Evolutionary conservation across 2,797 vertebrate species (phyloP).

Genomic region (Paramormyrops hopkinsi): DNA sequence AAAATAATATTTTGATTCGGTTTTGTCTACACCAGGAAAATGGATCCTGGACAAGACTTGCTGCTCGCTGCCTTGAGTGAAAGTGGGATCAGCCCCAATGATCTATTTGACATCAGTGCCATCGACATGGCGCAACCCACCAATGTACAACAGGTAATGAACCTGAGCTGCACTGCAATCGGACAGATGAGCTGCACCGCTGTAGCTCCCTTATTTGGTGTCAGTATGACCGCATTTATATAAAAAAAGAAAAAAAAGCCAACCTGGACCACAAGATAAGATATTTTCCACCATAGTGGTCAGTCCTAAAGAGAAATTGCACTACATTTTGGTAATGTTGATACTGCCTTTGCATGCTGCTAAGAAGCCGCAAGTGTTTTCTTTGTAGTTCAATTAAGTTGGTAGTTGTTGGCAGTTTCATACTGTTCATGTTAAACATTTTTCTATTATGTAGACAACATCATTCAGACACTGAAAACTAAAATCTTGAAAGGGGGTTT

Average conservation of each 20-base stretch:
- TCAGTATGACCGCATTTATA: not conserved
- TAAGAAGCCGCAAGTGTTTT: not conserved
- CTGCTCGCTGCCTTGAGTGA: conserved; percentile 96
- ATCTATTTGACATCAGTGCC: conserved; percentile 87
- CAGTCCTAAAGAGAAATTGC: too few species aligned
- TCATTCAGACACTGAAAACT: not conserved
- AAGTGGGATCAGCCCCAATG: conserved; percentile 96
- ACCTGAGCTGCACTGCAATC: not conserved
- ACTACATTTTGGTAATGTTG: not conserved
- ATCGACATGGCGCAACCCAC: conserved; percentile 73
- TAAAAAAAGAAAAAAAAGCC: not conserved
- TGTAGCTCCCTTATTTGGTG: not conserved
- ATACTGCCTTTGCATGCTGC: not conserved
- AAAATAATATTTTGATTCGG: not conserved
- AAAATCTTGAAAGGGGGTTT: not conserved
- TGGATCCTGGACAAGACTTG: conserved; percentile 98
- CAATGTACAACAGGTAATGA: conserved; percentile 77
- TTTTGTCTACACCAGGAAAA: conserved; percentile 62
- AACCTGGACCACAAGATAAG: not conserved
- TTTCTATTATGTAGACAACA: not conserved
- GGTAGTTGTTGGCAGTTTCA: not conserved
- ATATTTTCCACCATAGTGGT: too few species aligned
- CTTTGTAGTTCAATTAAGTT: not conserved
- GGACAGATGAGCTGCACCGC: not conserved
- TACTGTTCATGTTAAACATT: not conserved